These are phyloP conservation scores for Ferdinandea cuprea DNA, from an alignment of 2,888 invertebrate species.

Conservation along the genomic window DNA sequence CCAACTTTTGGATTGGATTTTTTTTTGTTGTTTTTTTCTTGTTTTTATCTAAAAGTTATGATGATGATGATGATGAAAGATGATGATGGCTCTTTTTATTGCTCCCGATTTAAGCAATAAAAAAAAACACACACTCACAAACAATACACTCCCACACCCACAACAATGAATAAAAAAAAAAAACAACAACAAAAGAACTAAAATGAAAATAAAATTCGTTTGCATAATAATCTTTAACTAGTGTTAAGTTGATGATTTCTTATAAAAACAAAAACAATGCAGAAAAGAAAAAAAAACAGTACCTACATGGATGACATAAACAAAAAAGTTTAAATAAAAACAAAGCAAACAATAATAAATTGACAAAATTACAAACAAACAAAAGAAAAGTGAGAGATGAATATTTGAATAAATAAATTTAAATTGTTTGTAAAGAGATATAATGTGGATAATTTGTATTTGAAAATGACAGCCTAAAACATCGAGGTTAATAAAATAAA, in stretches of 20 bases:
- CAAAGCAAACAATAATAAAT: too few species aligned
- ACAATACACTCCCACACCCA: slow-evolving; percentile 5
- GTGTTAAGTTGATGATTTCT: slow-evolving; percentile 60
- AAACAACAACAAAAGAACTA: neutral
- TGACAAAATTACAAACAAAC: neutral
- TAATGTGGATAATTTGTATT: slow-evolving; percentile 38
- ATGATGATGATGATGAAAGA: neutral
- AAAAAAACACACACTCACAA: slow-evolving; percentile 22
- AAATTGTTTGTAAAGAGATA: slow-evolving; percentile 43
- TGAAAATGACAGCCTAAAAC: slow-evolving; percentile 24
- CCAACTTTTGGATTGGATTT: slow-evolving; percentile 3
- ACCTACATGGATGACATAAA: slow-evolving; percentile 30
- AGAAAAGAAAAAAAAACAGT: neutral
- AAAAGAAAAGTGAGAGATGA: neutral
- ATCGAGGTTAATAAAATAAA: slow-evolving; percentile 32
- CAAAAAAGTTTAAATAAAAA: slow-evolving; percentile 16
- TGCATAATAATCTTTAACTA: slow-evolving; percentile 64
- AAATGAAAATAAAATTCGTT: slow-evolving; percentile 47
- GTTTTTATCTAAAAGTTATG: too few species aligned
- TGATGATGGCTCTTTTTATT: slow-evolving; percentile 20
- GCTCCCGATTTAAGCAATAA: slow-evolving; percentile 60
- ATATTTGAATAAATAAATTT: slow-evolving; percentile 17
- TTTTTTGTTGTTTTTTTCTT: neutral
- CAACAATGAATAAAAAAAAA: slow-evolving; percentile 31
- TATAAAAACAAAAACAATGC: slow-evolving; percentile 23